Evolutionary conservation across 2,888 invertebrate species (phyloP), one percentile per base, ranked within the genome.

Genomic region (Drosophila anomalipes): DNA sequence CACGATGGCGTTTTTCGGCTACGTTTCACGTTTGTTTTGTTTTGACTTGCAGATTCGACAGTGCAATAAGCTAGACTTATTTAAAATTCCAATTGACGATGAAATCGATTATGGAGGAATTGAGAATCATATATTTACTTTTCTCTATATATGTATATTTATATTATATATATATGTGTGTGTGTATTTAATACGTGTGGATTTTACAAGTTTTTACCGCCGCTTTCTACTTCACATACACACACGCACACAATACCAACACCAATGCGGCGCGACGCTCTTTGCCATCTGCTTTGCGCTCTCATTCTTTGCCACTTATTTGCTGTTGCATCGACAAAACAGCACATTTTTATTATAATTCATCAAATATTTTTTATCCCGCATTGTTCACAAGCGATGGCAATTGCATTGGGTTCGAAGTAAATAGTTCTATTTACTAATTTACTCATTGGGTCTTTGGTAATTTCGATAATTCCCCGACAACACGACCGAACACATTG

Each of bases 271-370:
- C 72, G 81, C 80, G 87, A 89, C 89, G 89, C 86, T 89, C 86
- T 86, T 81, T 81, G 86, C 79, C 86, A 82, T 89, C 86, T 85
- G 83, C 90, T 86, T 87, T 87, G 79, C 86, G 84, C 86, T 86
- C 87, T 83, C 90, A 90, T 89, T 90, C 90, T 84, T 79, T 79
- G 71, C 82, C 85, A 87, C 87, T 87, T 86, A 89, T 87, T 89
- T 86, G 82, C 80, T 75, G 85, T 83, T 77, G 79, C 79, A 81
- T 81, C 73, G 79, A 81, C 75, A 80, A 62, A 64, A 73, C 52
- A 67, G 63, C 74, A 69, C 72, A 79, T 70, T 60, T 68, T 62
- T 57, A 60, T 56, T 64, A 28, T 56, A 54, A 37, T 65, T 70
- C 30, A 47, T 69, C n/a, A 49, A 35, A 66, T 59, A 44, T 60